Evolutionary conservation across 2,113 vertebrate species (phyloP).

Genomic region (Amphiprion ocellaris): DNA sequence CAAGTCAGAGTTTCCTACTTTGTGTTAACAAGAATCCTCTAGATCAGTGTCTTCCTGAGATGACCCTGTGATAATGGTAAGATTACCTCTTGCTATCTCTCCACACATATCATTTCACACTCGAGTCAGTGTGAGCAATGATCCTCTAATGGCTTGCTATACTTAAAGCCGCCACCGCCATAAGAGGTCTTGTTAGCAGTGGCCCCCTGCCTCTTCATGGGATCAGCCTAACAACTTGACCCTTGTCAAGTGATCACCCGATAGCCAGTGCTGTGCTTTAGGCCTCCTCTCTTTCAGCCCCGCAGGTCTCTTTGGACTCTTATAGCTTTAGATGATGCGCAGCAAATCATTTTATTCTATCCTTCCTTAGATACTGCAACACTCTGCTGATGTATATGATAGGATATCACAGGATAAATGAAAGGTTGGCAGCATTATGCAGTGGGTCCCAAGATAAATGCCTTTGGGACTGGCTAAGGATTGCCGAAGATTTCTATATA

Average conservation of each 20-base stretch:
- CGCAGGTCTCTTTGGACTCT: slow-evolving; percentile 17
- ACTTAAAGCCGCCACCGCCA: slow-evolving; percentile 76
- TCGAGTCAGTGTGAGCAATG: slow-evolving; percentile 71
- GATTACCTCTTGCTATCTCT: slow-evolving; percentile 70
- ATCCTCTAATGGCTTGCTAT: slow-evolving; percentile 79
- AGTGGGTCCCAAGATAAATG: neutral
- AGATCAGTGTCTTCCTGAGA: slow-evolving; percentile 67
- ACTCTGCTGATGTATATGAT: neutral
- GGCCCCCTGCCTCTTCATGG: slow-evolving; percentile 67
- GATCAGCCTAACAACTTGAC: slow-evolving; percentile 79
- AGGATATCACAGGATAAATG: neutral
- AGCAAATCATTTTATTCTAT: slow-evolving; percentile 7
- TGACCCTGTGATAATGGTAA: slow-evolving; percentile 74
- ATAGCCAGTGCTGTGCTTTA: slow-evolving; percentile 62
- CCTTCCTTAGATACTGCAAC: neutral
- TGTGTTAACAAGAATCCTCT: slow-evolving; percentile 51
- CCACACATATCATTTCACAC: slow-evolving; percentile 72
- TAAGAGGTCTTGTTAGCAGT: slow-evolving; percentile 74
- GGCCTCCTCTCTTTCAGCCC: slow-evolving; percentile 25
- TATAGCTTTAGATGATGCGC: slow-evolving; percentile 1
- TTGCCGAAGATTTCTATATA: no score
- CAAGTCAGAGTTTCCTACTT: slow-evolving; percentile 51
- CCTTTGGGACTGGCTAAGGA: no score
- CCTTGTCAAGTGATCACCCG: slow-evolving; percentile 79
- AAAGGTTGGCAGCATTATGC: neutral